Evolutionary conservation across 2,797 vertebrate genomes (phyloP).

Genomic region (Nothura maculosa): DNA sequence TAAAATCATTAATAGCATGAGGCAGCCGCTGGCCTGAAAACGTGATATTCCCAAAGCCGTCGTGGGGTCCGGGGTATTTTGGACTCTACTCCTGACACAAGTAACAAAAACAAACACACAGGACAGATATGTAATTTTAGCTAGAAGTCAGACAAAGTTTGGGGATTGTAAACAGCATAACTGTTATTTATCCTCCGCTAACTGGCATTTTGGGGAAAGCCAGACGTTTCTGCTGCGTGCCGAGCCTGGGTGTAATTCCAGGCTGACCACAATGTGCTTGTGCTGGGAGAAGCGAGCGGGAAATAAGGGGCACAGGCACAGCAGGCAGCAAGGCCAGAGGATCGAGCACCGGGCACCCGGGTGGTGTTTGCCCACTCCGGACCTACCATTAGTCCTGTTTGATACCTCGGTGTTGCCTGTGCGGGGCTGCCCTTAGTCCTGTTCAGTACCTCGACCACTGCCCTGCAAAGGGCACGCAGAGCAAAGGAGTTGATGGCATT

Average conservation of each 20-base stretch:
- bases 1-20: slow-evolving; percentile 21
- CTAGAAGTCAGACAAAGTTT: not conserved
- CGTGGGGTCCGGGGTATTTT: slow-evolving; percentile 42
- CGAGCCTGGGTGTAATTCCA: not conserved
- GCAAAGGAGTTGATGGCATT: slow-evolving; percentile 44
- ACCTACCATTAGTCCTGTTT: not conserved
- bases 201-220: not conserved
- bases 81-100: slow-evolving; percentile 23
- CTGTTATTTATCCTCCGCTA: slow-evolving; percentile 7
- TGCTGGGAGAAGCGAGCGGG: slow-evolving; percentile 20
- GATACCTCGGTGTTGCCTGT: not conserved
- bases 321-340: not conserved
- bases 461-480: not conserved
- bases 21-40: slow-evolving; percentile 32
- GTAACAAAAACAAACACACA: slow-evolving; percentile 62
- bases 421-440: slow-evolving; percentile 18
- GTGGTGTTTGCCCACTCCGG: not conserved
- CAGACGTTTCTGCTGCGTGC: not conserved
- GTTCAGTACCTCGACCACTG: not conserved
- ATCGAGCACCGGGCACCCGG: not conserved
- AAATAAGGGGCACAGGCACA: not conserved
- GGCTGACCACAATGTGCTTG: not conserved
- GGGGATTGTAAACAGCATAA: slow-evolving; percentile 26
- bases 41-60: slow-evolving; percentile 65
- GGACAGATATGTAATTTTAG: slow-evolving; percentile 20